phyloP scores from a whole-genome alignment of 2,888 invertebrate species.

The Trileptium ribeirensis region DNA sequence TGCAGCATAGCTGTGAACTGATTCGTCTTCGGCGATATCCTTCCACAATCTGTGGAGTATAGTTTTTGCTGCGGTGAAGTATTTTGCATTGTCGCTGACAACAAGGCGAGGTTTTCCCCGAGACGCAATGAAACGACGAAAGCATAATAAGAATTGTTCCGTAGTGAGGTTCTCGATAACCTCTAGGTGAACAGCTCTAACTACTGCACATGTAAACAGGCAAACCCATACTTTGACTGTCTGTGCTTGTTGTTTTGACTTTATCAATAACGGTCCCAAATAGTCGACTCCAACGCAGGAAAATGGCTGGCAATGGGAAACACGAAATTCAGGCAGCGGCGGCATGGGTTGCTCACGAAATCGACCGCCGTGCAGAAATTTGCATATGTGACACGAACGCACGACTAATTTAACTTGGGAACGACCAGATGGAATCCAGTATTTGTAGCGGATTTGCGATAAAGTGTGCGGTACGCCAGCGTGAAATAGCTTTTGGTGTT shows the following conservation, averaged over 20 bases:
- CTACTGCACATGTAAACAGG: not conserved
- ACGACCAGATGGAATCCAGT: conserved; percentile 24
- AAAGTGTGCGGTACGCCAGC: conserved; percentile 15
- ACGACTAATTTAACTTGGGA: conserved; percentile 16
- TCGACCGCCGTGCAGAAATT: conserved; percentile 14
- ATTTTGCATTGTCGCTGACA: not conserved
- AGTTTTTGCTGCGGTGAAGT: not conserved
- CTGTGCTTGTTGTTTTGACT: not conserved
- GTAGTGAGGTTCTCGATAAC: not conserved
- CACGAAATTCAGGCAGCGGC: conserved; percentile 18
- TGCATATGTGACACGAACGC: conserved; percentile 15
- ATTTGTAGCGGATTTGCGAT: conserved; percentile 10
- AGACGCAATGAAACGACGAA: not conserved
- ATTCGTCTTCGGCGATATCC: not conserved
- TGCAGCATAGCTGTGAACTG: conserved; percentile 10
- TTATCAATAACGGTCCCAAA: not conserved
- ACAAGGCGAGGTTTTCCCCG: not conserved
- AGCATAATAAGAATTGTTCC: not conserved
- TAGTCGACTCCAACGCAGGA: not conserved
- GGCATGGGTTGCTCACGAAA: conserved; percentile 5
- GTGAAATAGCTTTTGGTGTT: conserved; percentile 9
- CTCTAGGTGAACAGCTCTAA: not conserved
- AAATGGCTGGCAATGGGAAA: not conserved
- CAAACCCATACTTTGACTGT: not conserved
- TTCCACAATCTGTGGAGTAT: not conserved